phyloP scores from a whole-genome alignment of 2,797 vertebrate species.

The Cephalopachus bancanus region DNA sequence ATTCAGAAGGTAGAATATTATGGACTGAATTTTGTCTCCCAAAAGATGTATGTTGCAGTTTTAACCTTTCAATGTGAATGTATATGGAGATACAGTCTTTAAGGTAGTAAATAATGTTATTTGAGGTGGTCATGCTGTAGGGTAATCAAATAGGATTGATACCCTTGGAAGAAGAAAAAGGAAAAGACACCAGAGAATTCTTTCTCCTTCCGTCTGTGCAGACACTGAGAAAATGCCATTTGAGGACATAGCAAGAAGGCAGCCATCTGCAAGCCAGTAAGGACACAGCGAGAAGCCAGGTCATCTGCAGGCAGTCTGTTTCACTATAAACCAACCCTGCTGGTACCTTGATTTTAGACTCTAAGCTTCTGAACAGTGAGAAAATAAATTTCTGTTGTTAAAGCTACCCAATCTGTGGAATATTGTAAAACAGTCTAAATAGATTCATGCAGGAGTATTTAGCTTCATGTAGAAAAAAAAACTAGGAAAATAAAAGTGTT shows the following conservation, averaged over 20 bases:
- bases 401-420: not conserved
- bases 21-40: not conserved
- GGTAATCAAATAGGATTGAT: not conserved
- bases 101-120: not conserved
- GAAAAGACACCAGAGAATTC: not conserved
- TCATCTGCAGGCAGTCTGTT: not conserved
- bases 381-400: slow-evolving; percentile 34
- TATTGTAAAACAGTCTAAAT: not conserved
- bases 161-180: not conserved
- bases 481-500: not conserved
- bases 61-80: not conserved
- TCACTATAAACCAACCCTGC: not conserved
- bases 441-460: not conserved
- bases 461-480: not conserved
- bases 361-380: not conserved
- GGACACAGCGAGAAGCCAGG: not conserved
- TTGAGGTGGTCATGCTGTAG: not conserved
- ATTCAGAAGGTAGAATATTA: not conserved
- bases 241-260: not conserved
- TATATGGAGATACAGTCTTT: not conserved
- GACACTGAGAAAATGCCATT: not conserved
- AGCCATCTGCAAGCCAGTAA: not conserved
- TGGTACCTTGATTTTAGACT: not conserved
- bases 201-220: not conserved
- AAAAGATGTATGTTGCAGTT: not conserved